Percentiles rank a stretch among this genome's conserved stretches.
Evolutionary conservation across 1,140 invertebrate species (phyloP).

Genomic region (Lordiphosa stackelbergi): DNA sequence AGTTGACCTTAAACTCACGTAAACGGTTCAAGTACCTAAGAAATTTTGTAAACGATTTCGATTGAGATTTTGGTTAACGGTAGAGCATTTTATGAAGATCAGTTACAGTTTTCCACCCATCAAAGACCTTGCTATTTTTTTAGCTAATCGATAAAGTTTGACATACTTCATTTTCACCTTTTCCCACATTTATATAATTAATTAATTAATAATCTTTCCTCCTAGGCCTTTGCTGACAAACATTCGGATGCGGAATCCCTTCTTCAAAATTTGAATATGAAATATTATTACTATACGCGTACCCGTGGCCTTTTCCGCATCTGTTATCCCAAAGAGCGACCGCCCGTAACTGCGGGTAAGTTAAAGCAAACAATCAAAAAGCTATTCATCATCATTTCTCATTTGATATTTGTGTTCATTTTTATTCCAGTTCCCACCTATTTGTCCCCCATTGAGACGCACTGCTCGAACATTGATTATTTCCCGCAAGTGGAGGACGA

Average conservation of each 20-base stretch:
- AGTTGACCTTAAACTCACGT: too few species aligned
- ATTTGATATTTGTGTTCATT: background rate
- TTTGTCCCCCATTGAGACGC: constrained; percentile 93
- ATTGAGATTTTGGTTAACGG: too few species aligned
- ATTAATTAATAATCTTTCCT: too few species aligned
- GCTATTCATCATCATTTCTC: background rate
- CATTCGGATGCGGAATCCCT: constrained; percentile 84
- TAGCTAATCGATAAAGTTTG: too few species aligned
- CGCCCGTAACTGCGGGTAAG: constrained; percentile 84
- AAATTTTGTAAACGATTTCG: too few species aligned
- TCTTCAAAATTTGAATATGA: constrained; percentile 87
- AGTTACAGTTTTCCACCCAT: too few species aligned
- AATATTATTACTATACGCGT: constrained; percentile 91
- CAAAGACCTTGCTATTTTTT: too few species aligned
- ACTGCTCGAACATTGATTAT: constrained; percentile 96
- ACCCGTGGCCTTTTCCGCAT: constrained; percentile 93
- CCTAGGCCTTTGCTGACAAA: constrained; percentile 84
- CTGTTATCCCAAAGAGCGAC: constrained; percentile 92
- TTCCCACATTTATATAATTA: too few species aligned
- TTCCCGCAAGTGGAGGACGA: constrained; percentile 79
- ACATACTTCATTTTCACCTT: too few species aligned
- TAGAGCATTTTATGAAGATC: too few species aligned
- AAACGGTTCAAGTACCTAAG: too few species aligned
- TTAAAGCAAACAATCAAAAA: background rate
- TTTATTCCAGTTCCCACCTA: constrained; percentile 90